These are phyloP conservation scores for Oreochromis tanganicae DNA, from an alignment of 2,113 vertebrate species.

Conservation along the genomic window DNA sequence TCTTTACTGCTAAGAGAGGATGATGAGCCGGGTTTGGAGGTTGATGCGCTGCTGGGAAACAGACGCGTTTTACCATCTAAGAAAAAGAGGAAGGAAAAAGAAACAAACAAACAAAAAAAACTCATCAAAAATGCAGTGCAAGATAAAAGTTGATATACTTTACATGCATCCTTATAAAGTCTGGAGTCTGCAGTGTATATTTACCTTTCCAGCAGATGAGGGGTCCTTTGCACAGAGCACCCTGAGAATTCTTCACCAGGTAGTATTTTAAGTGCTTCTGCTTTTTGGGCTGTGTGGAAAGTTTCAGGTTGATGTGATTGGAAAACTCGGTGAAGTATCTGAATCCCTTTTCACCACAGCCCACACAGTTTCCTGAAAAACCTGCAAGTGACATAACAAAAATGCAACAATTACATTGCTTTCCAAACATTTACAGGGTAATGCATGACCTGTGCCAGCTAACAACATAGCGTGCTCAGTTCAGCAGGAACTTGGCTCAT, in stretches of 20 bases:
- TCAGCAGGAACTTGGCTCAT: background rate
- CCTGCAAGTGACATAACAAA: constrained; percentile 65
- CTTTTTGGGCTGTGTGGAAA: constrained; percentile 99
- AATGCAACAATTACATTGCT: background rate
- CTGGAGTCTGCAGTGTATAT: background rate
- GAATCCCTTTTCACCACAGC: constrained; percentile 97
- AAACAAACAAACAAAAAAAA: background rate
- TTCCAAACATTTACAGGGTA: background rate
- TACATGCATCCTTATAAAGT: background rate
- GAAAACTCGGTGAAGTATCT: constrained; percentile 99
- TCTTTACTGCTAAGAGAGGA: constrained; percentile 85
- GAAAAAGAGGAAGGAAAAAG: background rate
- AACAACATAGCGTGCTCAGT: background rate
- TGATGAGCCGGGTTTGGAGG: constrained; percentile 85
- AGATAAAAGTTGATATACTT: background rate
- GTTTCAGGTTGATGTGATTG: constrained; percentile 98
- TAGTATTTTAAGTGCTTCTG: constrained; percentile 99
- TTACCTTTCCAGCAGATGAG: constrained; percentile 99
- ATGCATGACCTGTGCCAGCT: too few relatives aligned
- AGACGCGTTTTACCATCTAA: constrained; percentile 92
- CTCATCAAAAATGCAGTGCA: background rate
- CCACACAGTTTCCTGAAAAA: constrained; percentile 97
- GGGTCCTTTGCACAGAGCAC: constrained; percentile 91
- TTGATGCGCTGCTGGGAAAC: constrained; percentile 76
- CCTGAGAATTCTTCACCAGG: constrained; percentile 93